Conservation (phyloP, 1,140 invertebrate species). For the Cephus cinctus region DNA sequence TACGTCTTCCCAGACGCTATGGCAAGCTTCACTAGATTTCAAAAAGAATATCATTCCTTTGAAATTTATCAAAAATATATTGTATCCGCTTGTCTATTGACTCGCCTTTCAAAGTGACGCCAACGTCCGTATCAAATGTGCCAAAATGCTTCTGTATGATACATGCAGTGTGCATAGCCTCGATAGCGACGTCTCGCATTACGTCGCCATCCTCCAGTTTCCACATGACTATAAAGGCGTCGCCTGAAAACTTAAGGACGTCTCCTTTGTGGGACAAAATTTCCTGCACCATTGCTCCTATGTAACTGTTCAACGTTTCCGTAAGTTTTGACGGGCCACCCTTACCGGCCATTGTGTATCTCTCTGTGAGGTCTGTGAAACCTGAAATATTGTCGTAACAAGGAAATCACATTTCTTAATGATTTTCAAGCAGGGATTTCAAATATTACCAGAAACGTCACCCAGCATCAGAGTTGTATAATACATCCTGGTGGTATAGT, state of each 20-base stretch:
- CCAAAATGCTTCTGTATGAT: conserved; percentile 66
- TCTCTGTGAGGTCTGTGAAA: conserved; percentile 65
- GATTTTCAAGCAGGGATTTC: conserved; percentile 5
- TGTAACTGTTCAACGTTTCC: conserved; percentile 64
- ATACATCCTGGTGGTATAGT: conserved; percentile 56
- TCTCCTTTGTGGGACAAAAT: conserved; percentile 64
- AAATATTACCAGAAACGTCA: conserved; percentile 59
- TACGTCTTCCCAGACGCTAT: conserved; percentile 61
- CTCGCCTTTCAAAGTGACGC: conserved; percentile 56
- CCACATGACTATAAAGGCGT: conserved; percentile 68
- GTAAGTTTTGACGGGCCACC: conserved; percentile 65
- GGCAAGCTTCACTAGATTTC: conserved; percentile 60
- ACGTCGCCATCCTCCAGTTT: conserved; percentile 53
- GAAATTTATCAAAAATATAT: no score
- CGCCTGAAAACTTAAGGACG: conserved; percentile 67
- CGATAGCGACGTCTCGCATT: conserved; percentile 60
- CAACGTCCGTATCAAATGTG: conserved; percentile 60
- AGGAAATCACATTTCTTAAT: background rate
- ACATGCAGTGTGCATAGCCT: conserved; percentile 63
- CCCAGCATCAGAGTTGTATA: conserved; percentile 62
- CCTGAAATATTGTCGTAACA: conserved; percentile 41
- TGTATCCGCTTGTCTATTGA: no score
- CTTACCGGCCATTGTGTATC: conserved; percentile 60
- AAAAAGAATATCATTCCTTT: conserved; percentile 2
- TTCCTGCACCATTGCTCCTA: conserved; percentile 67